Evolutionary conservation across 2,113 vertebrate species (phyloP), one percentile per base, ranked within the genome.

Genomic region (Spilogale gracilis): DNA sequence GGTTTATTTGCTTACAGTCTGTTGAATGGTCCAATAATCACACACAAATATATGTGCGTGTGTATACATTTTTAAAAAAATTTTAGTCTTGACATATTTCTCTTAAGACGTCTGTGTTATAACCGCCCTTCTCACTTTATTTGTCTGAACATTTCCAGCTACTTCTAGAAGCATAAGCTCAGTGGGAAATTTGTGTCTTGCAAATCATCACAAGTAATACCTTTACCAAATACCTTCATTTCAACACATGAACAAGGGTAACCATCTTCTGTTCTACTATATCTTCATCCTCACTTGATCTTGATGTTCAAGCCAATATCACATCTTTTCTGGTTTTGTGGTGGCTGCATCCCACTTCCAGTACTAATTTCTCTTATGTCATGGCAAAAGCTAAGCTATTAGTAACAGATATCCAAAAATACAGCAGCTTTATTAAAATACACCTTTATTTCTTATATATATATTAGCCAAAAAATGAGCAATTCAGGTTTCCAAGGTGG

Each of bases 191-290:
- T 21, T 87, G 32, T 80, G 61, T 58, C 67, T 60, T 69, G 6
- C 1, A 84, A 67, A 84, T 4, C 1, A 82, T 71, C 13, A 7
- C 60, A 94, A 30, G 3, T 30, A 93, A 94, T 60, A 69, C 25
- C 89, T 79, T 54, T 38, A 32, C 54, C n/a, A 76, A 82, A 50
- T 67, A 14, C 63, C 94, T 94, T 79, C 50, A 74, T 95, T 94
- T 79, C 50, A 74, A 25, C 18, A 18, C 9, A 18, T 52, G 45
- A 91, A 60, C 4, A 21, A 48, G 1, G 9, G 13, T 50, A 32
- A 38, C 5, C 71, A 54, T 54, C 45, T 92, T 94, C 73, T 25
- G 60, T 9, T 3, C 32, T 25, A 48, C 52, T 52, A 1, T 52
- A 38, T 48, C 20, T 92, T 45, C 71, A 56, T 58, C 65, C 13